Evolutionary conservation across 2,797 vertebrate species (phyloP).

Genomic region (Buphagus erythrorhynchus): DNA sequence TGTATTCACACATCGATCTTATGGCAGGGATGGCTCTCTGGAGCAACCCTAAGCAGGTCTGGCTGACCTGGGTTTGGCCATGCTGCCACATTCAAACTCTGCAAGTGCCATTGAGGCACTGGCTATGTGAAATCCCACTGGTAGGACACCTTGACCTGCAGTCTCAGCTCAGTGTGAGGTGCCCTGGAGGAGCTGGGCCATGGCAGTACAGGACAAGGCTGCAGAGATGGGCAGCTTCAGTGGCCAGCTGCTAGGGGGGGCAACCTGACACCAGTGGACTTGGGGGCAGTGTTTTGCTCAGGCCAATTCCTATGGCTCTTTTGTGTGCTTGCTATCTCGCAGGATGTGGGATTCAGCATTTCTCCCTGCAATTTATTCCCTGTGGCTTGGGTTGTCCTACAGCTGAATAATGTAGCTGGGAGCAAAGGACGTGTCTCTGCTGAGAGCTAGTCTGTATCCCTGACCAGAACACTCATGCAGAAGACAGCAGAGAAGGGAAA

Average conservation of each 20-base stretch:
- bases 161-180: not conserved
- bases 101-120: not conserved
- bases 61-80: not conserved
- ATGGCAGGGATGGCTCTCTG: not conserved
- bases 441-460: not conserved
- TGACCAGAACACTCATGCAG: not conserved
- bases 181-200: not conserved
- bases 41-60: not conserved
- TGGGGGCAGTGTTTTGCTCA: not conserved
- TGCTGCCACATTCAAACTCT: not conserved
- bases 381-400: not conserved
- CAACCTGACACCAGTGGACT: not conserved
- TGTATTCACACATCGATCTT: not conserved
- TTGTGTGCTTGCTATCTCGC: not conserved
- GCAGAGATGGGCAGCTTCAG: fast-evolving
- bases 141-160: not conserved
- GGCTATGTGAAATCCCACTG: fast-evolving
- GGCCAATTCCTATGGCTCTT: not conserved
- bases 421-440: not conserved
- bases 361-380: not conserved
- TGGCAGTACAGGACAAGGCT: not conserved
- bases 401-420: not conserved
- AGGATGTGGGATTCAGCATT: not conserved
- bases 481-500: not conserved
- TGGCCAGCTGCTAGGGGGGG: not conserved